These are phyloP conservation scores for Pteria penguin DNA, from an alignment of 2,888 invertebrate genomes.

Conservation along the genomic window DNA sequence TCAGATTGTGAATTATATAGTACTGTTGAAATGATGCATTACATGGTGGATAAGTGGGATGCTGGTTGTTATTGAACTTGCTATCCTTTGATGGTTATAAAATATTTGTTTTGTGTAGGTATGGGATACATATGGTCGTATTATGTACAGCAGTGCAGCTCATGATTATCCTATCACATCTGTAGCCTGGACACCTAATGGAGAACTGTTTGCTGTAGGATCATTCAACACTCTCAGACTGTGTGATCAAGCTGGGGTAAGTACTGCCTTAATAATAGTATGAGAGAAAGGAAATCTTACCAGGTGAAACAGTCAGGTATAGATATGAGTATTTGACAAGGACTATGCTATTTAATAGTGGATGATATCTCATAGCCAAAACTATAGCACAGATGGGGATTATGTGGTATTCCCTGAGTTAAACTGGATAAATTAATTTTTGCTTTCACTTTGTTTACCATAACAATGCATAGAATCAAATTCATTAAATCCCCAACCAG, in stretches of 20 bases:
- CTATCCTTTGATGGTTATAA: background rate
- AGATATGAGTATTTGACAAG: too few relatives aligned
- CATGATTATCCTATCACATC: slow-evolving; percentile 96
- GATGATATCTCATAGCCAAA: too few relatives aligned
- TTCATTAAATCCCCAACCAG: too few relatives aligned
- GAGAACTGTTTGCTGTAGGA: slow-evolving; percentile 94
- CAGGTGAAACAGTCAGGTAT: background rate
- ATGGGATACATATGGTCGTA: slow-evolving; percentile 95
- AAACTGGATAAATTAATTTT: too few relatives aligned
- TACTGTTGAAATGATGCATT: too few relatives aligned
- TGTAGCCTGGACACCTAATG: slow-evolving; percentile 94
- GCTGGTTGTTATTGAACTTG: background rate
- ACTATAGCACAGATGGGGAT: too few relatives aligned
- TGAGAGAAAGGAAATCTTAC: background rate
- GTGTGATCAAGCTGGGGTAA: slow-evolving; percentile 95
- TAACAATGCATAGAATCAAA: too few relatives aligned
- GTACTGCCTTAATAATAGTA: slow-evolving; percentile 57
- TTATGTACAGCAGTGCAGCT: slow-evolving; percentile 89
- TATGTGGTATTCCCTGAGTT: too few relatives aligned
- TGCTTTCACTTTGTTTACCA: too few relatives aligned
- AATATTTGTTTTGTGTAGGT: slow-evolving; percentile 80
- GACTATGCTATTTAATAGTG: too few relatives aligned
- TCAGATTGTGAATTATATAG: too few relatives aligned
- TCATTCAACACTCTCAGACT: slow-evolving; percentile 94
- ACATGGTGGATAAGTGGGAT: too few relatives aligned